Base-by-base conservation (phyloP, 2,888 invertebrate genomes). In the Hecatera dysodea region DNA sequence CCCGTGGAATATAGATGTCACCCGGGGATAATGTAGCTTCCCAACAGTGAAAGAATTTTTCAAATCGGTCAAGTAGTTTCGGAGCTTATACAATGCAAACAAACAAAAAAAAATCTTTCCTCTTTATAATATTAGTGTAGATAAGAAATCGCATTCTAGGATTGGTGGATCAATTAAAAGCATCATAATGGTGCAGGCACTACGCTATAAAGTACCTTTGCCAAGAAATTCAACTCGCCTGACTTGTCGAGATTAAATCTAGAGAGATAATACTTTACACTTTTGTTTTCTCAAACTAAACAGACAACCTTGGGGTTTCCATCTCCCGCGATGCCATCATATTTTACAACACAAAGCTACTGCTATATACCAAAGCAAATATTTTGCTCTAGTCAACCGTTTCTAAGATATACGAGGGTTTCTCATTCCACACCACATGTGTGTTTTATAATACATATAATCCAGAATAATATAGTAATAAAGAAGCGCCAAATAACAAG, bases 341-440 rank as follows among this genome's bases (percentile, higher is more conserved):
- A 52, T 36, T 59, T 67, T 64, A 73, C 50, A 27, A 33, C 53
- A 55, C 11, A 73, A 72, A 64, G 75, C 74, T 78, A 62, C 79
- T 27, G 55, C 52, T 56, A 5, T 62, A 75, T 55, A 59, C 50
- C n/a, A 60, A 64, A 67, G 50, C 17, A 79, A 79, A 79, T 81
- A 79, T 78, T 75, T 44, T 70, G 36, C 48, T 22, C n/a, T 6
- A 19, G 33, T 53, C 66, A 62, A 52, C 64, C 0, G 50, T 48
- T 42, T 62, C 59, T 29, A 29, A 61, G 24, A 59, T 59, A 75
- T 42, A 67, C 29, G 61, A 29, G 24, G 39, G 27, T 24, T 64
- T 67, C 53, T 27, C 29, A 39, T 64, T 67, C 53, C 22, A 50
- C 57, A 62, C 19, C 24, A 12, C 22, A 56, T 27, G n/a, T n/a